Conservation (phyloP, 2,113 vertebrate genomes). For the Burhinus oedicnemus region DNA sequence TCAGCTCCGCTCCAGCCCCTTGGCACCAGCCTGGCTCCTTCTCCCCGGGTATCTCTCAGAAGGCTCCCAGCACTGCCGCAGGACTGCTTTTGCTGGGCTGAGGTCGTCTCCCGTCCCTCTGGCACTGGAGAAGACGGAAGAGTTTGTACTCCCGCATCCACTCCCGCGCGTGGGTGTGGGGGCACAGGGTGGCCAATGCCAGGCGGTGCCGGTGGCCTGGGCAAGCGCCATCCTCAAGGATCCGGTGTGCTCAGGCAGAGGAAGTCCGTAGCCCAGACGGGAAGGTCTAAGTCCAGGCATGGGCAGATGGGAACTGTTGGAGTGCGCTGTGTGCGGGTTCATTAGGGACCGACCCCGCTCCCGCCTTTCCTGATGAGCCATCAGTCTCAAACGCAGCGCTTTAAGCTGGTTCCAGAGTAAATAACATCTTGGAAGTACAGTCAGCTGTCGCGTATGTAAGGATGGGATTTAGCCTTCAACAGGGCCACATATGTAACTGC, state of each 20-base stretch:
- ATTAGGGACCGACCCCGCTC: background rate
- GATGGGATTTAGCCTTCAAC: conserved; percentile 37
- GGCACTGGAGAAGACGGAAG: background rate
- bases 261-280: background rate
- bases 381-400: background rate
- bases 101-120: background rate
- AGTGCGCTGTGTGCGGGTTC: background rate
- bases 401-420: conserved; percentile 20
- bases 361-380: background rate
- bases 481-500: conserved; percentile 60
- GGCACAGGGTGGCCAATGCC: background rate
- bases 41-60: background rate
- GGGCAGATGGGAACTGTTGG: background rate
- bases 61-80: background rate
- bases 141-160: background rate
- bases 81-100: background rate
- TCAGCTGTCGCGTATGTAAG: conserved; percentile 29
- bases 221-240: background rate
- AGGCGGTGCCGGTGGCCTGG: background rate
- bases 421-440: conserved; percentile 24
- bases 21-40: background rate
- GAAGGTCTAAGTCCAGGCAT: background rate
- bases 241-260: accelerated
- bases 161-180: too few species aligned
- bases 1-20: background rate